A percentile compares a stretch with the other conserved stretches of the same genome.
These are phyloP conservation scores for Naja naja DNA, from an alignment of 2,113 vertebrate species.

Conservation along the genomic window DNA sequence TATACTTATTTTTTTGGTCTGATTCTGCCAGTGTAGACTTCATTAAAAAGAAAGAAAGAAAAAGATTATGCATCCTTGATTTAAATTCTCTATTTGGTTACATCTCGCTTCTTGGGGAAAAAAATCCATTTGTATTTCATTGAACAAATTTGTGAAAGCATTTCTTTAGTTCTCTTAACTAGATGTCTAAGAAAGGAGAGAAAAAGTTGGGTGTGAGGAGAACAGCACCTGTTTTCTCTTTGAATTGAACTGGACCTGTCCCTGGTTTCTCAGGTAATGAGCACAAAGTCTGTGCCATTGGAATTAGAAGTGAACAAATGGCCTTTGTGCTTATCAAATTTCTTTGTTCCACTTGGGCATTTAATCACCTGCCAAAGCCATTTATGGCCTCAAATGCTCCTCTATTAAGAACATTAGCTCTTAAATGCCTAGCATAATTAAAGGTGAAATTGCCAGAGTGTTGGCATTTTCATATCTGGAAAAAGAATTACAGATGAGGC, in stretches of 20 bases:
- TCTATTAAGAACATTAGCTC: constrained; percentile 60
- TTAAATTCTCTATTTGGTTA: background rate
- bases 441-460: constrained; percentile 46
- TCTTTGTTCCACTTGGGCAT: constrained; percentile 53
- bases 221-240: background rate
- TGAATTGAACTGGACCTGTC: constrained; percentile 26
- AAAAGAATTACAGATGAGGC: constrained; percentile 63
- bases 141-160: background rate
- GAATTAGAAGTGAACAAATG: constrained; percentile 33
- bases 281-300: constrained; percentile 23
- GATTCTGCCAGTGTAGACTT: background rate
- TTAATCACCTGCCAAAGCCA: constrained; percentile 55
- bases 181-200: background rate
- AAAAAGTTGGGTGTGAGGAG: background rate
- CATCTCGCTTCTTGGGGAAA: background rate
- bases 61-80: background rate
- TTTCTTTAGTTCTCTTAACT: background rate
- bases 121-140: background rate
- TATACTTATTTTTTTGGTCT: background rate
- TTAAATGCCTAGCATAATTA: constrained; percentile 62
- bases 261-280: accelerated
- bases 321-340: constrained; percentile 44
- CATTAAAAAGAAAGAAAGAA: background rate
- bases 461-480: constrained; percentile 48
- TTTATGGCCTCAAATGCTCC: constrained; percentile 58